phyloP scores from a whole-genome alignment of 2,113 vertebrate species.

The Cynopterus brachyotis region DNA sequence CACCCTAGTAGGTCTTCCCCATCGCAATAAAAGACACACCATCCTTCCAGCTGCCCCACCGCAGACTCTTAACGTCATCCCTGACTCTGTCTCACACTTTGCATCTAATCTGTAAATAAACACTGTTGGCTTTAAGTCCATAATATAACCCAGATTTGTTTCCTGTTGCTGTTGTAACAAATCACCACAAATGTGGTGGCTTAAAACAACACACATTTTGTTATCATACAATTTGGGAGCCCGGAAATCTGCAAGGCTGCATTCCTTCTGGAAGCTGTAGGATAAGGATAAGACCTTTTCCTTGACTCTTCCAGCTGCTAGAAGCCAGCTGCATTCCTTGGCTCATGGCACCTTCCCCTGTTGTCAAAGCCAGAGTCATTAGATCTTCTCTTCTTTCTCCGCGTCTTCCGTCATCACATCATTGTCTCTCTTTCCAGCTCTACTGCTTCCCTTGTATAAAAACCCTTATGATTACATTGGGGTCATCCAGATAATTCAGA shows the following conservation, averaged over 20 bases:
- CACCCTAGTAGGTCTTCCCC: neutral
- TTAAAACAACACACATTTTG: neutral
- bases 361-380: neutral
- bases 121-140: neutral
- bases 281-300: neutral
- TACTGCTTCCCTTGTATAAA: neutral
- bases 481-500: neutral
- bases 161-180: neutral
- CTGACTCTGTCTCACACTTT: too few relatives aligned
- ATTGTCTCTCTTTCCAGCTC: neutral
- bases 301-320: neutral
- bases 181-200: neutral
- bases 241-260: neutral
- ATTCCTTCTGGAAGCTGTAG: neutral
- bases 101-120: neutral
- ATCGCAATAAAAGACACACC: accelerated
- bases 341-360: neutral
- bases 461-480: neutral
- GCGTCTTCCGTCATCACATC: neutral
- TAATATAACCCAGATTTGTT: neutral
- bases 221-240: neutral
- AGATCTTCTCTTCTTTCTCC: neutral
- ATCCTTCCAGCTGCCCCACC: neutral
- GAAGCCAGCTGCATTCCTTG: neutral
- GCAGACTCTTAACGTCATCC: neutral